These are phyloP conservation scores for Stigmatopora nigra DNA, from an alignment of 2,113 vertebrate genomes.

Conservation along the genomic window DNA sequence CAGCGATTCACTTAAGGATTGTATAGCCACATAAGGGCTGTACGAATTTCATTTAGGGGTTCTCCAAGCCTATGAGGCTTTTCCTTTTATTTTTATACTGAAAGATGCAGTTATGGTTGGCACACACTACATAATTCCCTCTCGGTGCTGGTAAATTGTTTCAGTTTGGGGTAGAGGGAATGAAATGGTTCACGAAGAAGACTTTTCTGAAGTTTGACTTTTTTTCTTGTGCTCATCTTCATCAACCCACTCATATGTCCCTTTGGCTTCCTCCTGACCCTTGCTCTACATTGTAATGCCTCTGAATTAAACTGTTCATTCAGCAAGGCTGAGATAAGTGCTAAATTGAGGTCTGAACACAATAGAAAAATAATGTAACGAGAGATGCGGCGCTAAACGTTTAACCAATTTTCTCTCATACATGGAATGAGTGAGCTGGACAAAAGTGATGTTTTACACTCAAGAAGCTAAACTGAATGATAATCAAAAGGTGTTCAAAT, in stretches of 20 bases:
- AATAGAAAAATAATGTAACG: conserved; percentile 47
- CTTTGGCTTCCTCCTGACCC: conserved; percentile 30
- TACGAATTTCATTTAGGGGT: neutral
- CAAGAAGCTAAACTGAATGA: conserved; percentile 20
- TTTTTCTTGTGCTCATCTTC: conserved; percentile 18
- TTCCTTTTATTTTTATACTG: conserved; percentile 54
- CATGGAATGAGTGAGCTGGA: conserved; percentile 17
- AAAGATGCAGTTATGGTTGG: conserved; percentile 57
- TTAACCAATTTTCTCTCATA: too few species aligned
- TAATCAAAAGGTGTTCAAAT: conserved; percentile 7
- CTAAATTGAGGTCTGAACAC: conserved; percentile 41
- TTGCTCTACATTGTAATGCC: conserved; percentile 46
- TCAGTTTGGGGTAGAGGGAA: conserved; percentile 51
- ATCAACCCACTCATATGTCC: conserved; percentile 22
- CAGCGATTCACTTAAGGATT: neutral
- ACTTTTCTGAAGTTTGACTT: conserved; percentile 46
- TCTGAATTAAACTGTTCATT: conserved; percentile 63
- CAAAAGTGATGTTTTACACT: conserved; percentile 20
- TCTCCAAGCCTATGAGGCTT: conserved; percentile 41
- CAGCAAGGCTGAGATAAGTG: conserved; percentile 60
- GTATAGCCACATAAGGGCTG: neutral
- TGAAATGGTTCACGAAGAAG: conserved; percentile 58
- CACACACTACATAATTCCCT: conserved; percentile 49
- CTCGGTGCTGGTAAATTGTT: conserved; percentile 60
- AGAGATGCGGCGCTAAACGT: neutral